These are phyloP conservation scores for Shargacucullia verbasci DNA, from an alignment of 2,888 invertebrate species.

Conservation along the genomic window DNA sequence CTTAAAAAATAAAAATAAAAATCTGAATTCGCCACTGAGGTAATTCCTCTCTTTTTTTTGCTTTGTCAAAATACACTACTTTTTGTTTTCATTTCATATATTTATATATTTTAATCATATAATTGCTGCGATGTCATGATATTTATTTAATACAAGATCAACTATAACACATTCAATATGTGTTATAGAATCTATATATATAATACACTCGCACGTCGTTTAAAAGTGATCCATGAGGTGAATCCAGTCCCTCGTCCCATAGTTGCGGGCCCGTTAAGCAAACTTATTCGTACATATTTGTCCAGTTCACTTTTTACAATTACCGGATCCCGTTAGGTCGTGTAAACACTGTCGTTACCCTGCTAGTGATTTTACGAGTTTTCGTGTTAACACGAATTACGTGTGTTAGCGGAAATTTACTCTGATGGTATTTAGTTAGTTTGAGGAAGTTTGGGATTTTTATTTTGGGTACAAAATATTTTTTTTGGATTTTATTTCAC, in stretches of 20 bases:
- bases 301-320: slow-evolving; percentile 87
- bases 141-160: too few relatives aligned
- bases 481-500: not conserved
- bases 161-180: not conserved
- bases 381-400: slow-evolving; percentile 30
- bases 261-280: slow-evolving; percentile 80
- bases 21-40: too few relatives aligned
- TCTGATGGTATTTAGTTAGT: slow-evolving; percentile 21
- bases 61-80: too few relatives aligned
- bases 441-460: slow-evolving; percentile 24
- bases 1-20: too few relatives aligned
- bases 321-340: slow-evolving; percentile 79
- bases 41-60: too few relatives aligned
- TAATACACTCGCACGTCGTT: slow-evolving; percentile 30
- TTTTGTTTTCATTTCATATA: too few relatives aligned
- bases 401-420: slow-evolving; percentile 43
- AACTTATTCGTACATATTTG: slow-evolving; percentile 85
- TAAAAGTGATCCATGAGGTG: slow-evolving; percentile 48
- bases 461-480: slow-evolving; percentile 7
- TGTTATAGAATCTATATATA: slow-evolving; percentile 22
- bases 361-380: slow-evolving; percentile 54
- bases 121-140: not conserved
- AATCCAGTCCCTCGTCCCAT: slow-evolving; percentile 49
- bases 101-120: not conserved
- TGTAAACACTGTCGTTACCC: slow-evolving; percentile 83